These are phyloP conservation scores for Heliothis virescens DNA, from an alignment of 1,140 invertebrate genomes.

Conservation along the genomic window DNA sequence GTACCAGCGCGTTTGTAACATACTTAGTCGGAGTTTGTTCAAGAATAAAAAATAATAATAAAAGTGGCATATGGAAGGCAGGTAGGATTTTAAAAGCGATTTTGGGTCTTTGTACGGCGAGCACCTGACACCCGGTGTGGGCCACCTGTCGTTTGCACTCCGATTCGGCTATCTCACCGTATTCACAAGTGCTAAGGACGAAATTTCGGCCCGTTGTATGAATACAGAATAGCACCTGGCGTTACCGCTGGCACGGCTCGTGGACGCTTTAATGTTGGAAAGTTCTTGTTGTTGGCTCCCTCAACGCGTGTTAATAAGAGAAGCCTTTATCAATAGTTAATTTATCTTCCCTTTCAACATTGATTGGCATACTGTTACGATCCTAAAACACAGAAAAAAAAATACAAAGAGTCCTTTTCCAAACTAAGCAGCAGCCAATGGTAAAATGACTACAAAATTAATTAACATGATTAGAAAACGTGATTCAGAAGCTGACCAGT, in stretches of 20 bases:
- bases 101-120: constrained; percentile 23
- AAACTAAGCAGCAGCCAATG: no score
- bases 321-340: no score
- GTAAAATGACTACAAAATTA: no score
- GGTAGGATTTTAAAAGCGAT: constrained; percentile 36
- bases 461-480: constrained; percentile 12
- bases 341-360: no score
- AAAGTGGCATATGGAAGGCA: neutral
- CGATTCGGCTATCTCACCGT: neutral
- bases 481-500: constrained; percentile 6
- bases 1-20: neutral
- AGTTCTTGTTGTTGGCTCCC: neutral
- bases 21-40: neutral
- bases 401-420: no score
- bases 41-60: constrained; percentile 2
- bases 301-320: no score
- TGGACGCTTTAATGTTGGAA: neutral
- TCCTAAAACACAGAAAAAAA: no score
- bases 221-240: constrained; percentile 25
- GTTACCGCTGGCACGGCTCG: neutral
- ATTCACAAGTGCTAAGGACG: constrained; percentile 4
- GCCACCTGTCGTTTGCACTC: constrained; percentile 38
- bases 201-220: constrained; percentile 15
- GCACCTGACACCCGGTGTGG: constrained; percentile 37
- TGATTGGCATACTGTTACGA: no score